Evolutionary conservation across 2,888 invertebrate genomes (phyloP), one percentile per base, ranked within the genome.

Genomic region (Mythimna lalbum): DNA sequence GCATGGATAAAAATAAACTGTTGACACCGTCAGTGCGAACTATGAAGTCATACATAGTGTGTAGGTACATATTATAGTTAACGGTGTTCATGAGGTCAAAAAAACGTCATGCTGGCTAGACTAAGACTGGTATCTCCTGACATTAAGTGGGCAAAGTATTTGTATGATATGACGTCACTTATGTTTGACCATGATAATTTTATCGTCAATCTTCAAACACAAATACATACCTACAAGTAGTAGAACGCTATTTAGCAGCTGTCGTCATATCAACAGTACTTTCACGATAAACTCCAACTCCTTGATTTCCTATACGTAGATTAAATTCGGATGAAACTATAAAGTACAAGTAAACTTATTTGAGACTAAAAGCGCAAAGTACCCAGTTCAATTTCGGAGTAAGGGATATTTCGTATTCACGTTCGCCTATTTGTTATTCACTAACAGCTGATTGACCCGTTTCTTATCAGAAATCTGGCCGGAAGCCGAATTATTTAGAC

Each of bases 1-100:
- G 65, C 83, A 85, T 78, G 62, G 85, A 69, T 85, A 85, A 78
- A 84, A 84, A 85, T 84, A 84, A 84, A 85, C 82, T 81, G 79
- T 81, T 84, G 82, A 82, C 82, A 71, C 60, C 73, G 68, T 75
- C 81, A 78, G 52, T 62, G 63, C 65, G 47, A 66, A 69, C 66
- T 76, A 83, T 83, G 83, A 83, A 81, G 73, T 84, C 85, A 84
- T 85, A 66, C 69, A 60, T 50, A 64, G 17, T 62, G 53, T 47
- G 49, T 80, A 63, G 36, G 63, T 72, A 75, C 60, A 12, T 69
- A 33, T 6, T 31, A 73, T 67, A 70, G 68, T 56, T 75, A 76
- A 73, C 70, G 73, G 73, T 84, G 69, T 59, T 71, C 67, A 76
- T 84, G 75, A 84, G 83, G 85, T 83, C 82, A 84, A 77, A 76